Evolutionary conservation across 1,140 invertebrate species (phyloP), one percentile per base, ranked within the genome.

Genomic region (Hyposmocoma kahamanoa): DNA sequence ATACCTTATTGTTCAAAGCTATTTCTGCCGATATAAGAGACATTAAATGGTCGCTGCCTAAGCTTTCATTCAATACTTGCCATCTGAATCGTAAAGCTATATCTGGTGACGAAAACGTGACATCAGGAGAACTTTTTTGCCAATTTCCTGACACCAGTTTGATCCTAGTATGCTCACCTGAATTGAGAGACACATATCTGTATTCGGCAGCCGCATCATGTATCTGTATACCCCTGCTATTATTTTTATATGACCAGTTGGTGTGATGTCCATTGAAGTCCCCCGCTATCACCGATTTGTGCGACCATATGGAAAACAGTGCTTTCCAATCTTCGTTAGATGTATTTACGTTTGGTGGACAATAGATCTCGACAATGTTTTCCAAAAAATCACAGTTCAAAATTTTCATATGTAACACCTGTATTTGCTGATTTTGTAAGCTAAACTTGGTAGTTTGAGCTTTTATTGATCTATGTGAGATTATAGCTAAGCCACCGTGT

Each of bases 181-280:
- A n/a, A 47, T 62, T 62, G 18, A 62, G 15, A 3, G 38, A 22
- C 6, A 52, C 17, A 43, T 41, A 62, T 22, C 22, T 24, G 8
- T 39, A 18, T 5, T 57, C 48, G 19, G 42, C 10, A n/a, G 26
- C 22, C 19, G 49, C 36, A 46, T 57, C 42, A 42, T 32, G 41
- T 3, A 53, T 24, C 17, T 53, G 50, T 15, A n/a, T 13, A 4
- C 55, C 55, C 38, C 50, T 44, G 1, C 30, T 36, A 26, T 57
- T 32, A 1, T 22, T 49, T 44, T 36, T 49, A 44, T 18, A 26
- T 2, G 55, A 57, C 55, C 55, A 57, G 34, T 39, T 52, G 1
- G 49, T 24, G 19, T 67, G 53, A 32, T 67, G 55, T 2, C 48
- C 59, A 24, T 62, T 67, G 48, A 62, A 59, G 32, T 67, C 60